Conservation (phyloP, 2,113 vertebrate genomes). For the Cheirogaleus medius region DNA sequence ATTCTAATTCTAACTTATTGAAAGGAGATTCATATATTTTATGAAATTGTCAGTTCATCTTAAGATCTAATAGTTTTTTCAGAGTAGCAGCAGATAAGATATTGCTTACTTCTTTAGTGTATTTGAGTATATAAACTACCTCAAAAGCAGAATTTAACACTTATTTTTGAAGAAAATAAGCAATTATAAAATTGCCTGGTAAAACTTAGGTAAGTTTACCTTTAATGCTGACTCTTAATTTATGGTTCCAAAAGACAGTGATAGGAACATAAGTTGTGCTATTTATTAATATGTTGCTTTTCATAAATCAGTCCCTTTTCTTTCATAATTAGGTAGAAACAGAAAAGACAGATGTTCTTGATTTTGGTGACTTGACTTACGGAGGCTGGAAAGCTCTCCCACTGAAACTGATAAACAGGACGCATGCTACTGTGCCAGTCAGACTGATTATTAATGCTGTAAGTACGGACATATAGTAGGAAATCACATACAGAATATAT, state of each 20-base stretch:
- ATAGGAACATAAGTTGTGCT: background rate
- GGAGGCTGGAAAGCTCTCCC: conserved; percentile 92
- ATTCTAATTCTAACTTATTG: background rate
- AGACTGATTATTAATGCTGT: conserved; percentile 95
- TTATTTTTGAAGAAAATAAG: conserved; percentile 36
- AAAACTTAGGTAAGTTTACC: conserved; percentile 1
- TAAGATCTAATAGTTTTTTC: background rate
- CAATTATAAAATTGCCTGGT: background rate
- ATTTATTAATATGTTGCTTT: conserved; percentile 18
- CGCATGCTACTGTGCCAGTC: conserved; percentile 92
- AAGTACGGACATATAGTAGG: conserved; percentile 80
- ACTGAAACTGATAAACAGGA: conserved; percentile 92
- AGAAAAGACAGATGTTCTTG: conserved; percentile 86
- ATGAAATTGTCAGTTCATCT: conserved; percentile 2
- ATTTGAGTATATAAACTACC: background rate
- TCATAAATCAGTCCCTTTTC: conserved; percentile 34
- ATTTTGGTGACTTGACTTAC: conserved; percentile 94
- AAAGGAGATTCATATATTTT: background rate
- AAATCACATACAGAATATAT: background rate
- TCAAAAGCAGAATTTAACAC: conserved; percentile 6
- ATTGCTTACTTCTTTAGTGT: background rate
- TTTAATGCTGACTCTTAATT: background rate
- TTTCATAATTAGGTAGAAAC: conserved; percentile 87
- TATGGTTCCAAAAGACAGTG: background rate
- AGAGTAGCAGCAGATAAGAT: background rate